Base-by-base conservation (phyloP, 53 echinoderm and acorn worm species). In the Arbacia lixula region DNA sequence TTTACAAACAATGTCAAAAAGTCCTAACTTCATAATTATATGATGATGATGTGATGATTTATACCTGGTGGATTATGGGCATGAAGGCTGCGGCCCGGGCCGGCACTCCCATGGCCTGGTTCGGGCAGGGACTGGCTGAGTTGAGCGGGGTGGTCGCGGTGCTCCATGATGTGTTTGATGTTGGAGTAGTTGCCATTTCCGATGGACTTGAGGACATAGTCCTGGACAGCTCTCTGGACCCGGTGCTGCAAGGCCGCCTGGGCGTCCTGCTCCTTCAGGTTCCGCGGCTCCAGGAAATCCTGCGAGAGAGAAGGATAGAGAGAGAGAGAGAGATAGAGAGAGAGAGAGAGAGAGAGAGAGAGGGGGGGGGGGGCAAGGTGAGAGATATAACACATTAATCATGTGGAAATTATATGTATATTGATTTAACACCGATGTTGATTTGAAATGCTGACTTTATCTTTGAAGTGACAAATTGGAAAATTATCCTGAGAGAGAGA, bases 281-380 rank as follows among this genome's bases (percentile, higher is more conserved):
- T 85, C 75, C 86, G 91, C 3, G 95, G 95, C 62, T 86, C 72
- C 53, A 95, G 34, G 63, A 95, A 95, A 57, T 92, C 95, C 95
- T 95, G 66, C 14, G 26, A 71, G 16, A 71, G 24, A 33, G 28
- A 27, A 46, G 14, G 19, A 71, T 41, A 46, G 29, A 49, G 21
- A 58, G 36, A 68, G 39, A n/a, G n/a, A n/a, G n/a, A n/a, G n/a
- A n/a, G n/a, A n/a, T n/a, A n/a, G n/a, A n/a, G n/a, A n/a, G n/a
- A n/a, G n/a, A n/a, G n/a, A n/a, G n/a, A n/a, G n/a, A n/a, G n/a
- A n/a, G n/a, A n/a, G n/a, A n/a, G n/a, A n/a, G n/a, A n/a, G n/a
- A n/a, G n/a, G n/a, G n/a, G n/a, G n/a, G n/a, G n/a, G n/a, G n/a
- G n/a, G n/a, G n/a, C n/a, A n/a, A n/a, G n/a, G n/a, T n/a, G n/a